A percentile compares a stretch with the other conserved stretches of the same genome.
These are phyloP conservation scores for Acleris laterana DNA, from an alignment of 2,888 invertebrate genomes.

Conservation along the genomic window DNA sequence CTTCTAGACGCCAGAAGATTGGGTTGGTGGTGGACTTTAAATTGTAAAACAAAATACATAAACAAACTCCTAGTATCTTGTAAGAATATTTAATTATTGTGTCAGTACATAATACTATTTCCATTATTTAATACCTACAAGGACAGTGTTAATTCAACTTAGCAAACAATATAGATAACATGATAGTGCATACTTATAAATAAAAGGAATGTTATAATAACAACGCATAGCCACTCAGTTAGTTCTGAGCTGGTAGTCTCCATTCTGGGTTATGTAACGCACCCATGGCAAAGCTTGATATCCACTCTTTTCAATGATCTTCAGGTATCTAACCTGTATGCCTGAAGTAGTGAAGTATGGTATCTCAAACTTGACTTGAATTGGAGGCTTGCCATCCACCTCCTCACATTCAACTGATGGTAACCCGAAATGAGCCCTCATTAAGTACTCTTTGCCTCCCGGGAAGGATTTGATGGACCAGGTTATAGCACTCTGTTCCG, in stretches of 20 bases:
- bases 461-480: slow-evolving; percentile 99
- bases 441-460: slow-evolving; percentile 98
- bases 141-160: slow-evolving; percentile 62
- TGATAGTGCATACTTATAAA: slow-evolving; percentile 56
- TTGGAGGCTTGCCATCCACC: slow-evolving; percentile 97
- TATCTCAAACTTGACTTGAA: slow-evolving; percentile 99
- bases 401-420: slow-evolving; percentile 98
- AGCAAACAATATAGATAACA: slow-evolving; percentile 59
- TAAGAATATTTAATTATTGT: slow-evolving; percentile 64
- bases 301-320: slow-evolving; percentile 99
- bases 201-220: slow-evolving; percentile 54
- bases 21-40: no score
- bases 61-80: slow-evolving; percentile 29
- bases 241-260: slow-evolving; percentile 98
- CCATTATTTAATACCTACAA: slow-evolving; percentile 55
- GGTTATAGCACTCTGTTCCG: slow-evolving; percentile 97
- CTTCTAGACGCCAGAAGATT: no score
- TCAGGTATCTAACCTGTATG: slow-evolving; percentile 97
- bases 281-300: slow-evolving; percentile 99
- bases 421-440: slow-evolving; percentile 98
- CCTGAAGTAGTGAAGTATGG: slow-evolving; percentile 99
- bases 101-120: slow-evolving; percentile 67
- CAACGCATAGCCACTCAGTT: slow-evolving; percentile 83
- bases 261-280: slow-evolving; percentile 99
- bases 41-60: no score